Evolutionary conservation across 2,113 vertebrate genomes (phyloP), one percentile per base, ranked within the genome.

Genomic region (Sigmodon hispidus): DNA sequence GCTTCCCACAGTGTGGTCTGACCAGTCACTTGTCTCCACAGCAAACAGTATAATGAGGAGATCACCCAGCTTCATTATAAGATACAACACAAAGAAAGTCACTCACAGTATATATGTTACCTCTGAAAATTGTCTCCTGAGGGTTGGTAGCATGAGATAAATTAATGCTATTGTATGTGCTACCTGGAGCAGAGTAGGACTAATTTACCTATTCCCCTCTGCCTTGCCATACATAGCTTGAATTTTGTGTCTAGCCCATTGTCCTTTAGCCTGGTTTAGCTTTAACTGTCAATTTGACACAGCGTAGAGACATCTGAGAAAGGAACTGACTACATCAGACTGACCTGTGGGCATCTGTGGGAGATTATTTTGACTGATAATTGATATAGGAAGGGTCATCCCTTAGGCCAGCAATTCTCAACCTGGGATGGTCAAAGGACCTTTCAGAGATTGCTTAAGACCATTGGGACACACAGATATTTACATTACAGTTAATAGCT

Each of bases 241-340:
- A 1, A 3, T 69, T 31, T 77, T 29, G 81, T 11, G 0, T 3
- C 19, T 0, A 19, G 29, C 40, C 2, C 11, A 0, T 0, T 19
- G 12, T 19, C n/a, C 11, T n/a, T 8, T 2, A 0, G 10, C 43
- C 8, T 7, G 40, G 13, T 61, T 34, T 65, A 31, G 40, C 26
- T 21, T 84, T 84, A 63, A 85, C 29, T 65, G 59, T 22, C 10
- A 48, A 85, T 10, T 84, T 85, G 59, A 21, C n/a, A 63, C 4
- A 48, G 81, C 15, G 59, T 85, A 48, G 40, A 34, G 16, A 34
- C 61, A 3, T 65, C 43, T 65, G 4, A 65, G 29, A 22, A 45
- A 65, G 83, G 17, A 85, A 36, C 59, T 65, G 83, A 21, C 9
- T 34, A 22, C 5, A 85, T 85, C 29, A 48, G 61, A 65, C 34